Evolutionary conservation across 2,797 vertebrate species (phyloP).

Genomic region (Chaetodon trifasciatus): DNA sequence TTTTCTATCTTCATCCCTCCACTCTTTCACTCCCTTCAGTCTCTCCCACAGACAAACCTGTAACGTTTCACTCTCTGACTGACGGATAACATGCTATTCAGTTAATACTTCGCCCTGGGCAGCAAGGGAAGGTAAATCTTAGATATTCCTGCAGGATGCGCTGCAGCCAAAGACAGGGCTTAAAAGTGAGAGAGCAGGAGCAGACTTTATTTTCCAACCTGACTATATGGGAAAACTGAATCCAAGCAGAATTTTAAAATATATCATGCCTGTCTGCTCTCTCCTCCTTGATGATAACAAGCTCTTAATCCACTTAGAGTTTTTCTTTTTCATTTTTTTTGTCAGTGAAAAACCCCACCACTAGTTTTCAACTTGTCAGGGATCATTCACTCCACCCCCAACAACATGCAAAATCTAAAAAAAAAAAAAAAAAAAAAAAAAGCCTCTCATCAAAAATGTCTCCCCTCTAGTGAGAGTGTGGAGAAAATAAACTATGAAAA

Average conservation of each 20-base stretch:
- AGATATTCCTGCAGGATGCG: conserved; percentile 62
- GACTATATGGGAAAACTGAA: conserved; percentile 43
- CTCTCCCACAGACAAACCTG: conserved; percentile 33
- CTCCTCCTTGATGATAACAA: conserved; percentile 59
- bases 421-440: conserved; percentile 34
- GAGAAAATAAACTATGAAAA: conserved; percentile 47
- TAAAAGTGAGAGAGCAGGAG: conserved; percentile 36
- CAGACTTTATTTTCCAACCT: conserved; percentile 40
- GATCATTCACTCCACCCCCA: conserved; percentile 52
- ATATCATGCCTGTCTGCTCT: conserved; percentile 54
- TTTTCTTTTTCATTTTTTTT: conserved; percentile 42
- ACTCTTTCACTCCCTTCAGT: conserved; percentile 34
- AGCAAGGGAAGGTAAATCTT: conserved; percentile 60
- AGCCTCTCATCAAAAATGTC: conserved; percentile 46
- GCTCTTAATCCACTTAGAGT: conserved; percentile 72
- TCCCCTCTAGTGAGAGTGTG: conserved; percentile 39
- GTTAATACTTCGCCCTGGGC: conserved; percentile 65
- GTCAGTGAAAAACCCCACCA: conserved; percentile 46
- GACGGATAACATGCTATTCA: conserved; percentile 44
- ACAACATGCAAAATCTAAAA: conserved; percentile 62
- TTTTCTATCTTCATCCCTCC: conserved; percentile 17
- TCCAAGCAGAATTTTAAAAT: conserved; percentile 51
- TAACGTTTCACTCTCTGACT: conserved; percentile 50
- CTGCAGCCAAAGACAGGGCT: conserved; percentile 43
- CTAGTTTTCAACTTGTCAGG: conserved; percentile 56